A percentile compares a stretch with the other conserved stretches of the same genome.
Conservation (phyloP, 2,888 invertebrate genomes). For the Drosophila mimica region DNA sequence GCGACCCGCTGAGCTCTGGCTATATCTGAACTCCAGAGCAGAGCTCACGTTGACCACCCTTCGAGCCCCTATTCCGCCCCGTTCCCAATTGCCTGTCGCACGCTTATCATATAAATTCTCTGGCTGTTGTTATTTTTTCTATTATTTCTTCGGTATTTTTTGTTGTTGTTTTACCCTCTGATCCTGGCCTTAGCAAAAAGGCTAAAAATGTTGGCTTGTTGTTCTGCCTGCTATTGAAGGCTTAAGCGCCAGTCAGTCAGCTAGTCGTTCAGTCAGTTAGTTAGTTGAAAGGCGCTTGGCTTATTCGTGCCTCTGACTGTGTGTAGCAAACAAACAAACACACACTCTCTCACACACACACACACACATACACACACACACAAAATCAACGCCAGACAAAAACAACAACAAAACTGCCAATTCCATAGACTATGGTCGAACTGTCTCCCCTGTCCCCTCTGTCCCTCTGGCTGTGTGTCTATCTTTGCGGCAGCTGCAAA, state of each 20-base stretch:
- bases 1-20: conserved; percentile 46
- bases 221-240: conserved; percentile 74
- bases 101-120: conserved; percentile 78
- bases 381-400: conserved; percentile 46
- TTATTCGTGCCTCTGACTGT: conserved; percentile 28
- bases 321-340: conserved; percentile 47
- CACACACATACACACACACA: conserved; percentile 5
- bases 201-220: conserved; percentile 71
- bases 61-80: neutral
- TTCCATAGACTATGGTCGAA: conserved; percentile 15
- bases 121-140: conserved; percentile 52
- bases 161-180: conserved; percentile 46
- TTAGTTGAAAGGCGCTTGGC: conserved; percentile 45
- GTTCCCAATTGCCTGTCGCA: conserved; percentile 47
- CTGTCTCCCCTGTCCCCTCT: conserved; percentile 1
- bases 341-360: conserved; percentile 5
- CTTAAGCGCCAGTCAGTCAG: conserved; percentile 68
- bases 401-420: conserved; percentile 60
- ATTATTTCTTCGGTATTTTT: conserved; percentile 23
- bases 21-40: conserved; percentile 35
- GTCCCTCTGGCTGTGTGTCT: conserved; percentile 3
- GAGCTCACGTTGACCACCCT: conserved; percentile 45
- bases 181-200: conserved; percentile 69
- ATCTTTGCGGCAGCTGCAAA: conserved; percentile 38
- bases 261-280: conserved; percentile 44